Base-by-base conservation (phyloP, 2,797 vertebrate species). In the Melopsittacus undulatus region DNA sequence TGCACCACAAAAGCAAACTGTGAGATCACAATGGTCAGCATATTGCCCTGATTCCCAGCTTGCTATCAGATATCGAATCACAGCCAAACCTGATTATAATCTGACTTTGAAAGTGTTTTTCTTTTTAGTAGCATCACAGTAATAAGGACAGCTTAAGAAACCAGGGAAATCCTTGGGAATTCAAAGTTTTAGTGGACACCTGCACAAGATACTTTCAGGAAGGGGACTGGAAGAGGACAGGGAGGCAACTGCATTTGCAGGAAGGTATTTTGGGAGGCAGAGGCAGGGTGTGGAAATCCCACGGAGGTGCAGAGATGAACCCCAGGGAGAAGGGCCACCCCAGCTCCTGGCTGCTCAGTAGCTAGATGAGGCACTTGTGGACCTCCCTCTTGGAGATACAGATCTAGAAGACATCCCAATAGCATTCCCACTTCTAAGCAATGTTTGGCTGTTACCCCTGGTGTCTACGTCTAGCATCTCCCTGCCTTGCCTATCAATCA, bases 1-100 rank as follows among this genome's bases (percentile, higher is more conserved):
- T 1, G 5, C 43, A 38, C 42, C 34, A 36, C 19, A 56, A 23
- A 23, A 63, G 36, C 42, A 76, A 62, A 23, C 32, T 34, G 18
- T 1, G 27, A 29, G 20, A n/a, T 49, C 1, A 1, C 7, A 26
- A 19, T 1, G 4, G 30, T 16, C 56, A 54, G 48, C 2, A 1
- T 14, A n/a, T n/a, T 1, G 1, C 56, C 42, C 34, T 2, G 9
- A 27, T 29, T 34, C 42, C 18, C 63, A 56, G 54, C 30, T 68
- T 32, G 4, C 36, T 36, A 48, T 16, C 48, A 76, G 17, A 40
- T 46, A 45, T n/a, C 26, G 38, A 45, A 14, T 30, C 16, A 8
- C 4, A 5, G 49, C 40, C 42, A 69, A 23, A 70, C 11, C 48
- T 42, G 26, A 48, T 32, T 48, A 69, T 16, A 27, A 26, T 38